phyloP scores from a whole-genome alignment of 1,140 invertebrate genomes.

The Orius laevigatus region DNA sequence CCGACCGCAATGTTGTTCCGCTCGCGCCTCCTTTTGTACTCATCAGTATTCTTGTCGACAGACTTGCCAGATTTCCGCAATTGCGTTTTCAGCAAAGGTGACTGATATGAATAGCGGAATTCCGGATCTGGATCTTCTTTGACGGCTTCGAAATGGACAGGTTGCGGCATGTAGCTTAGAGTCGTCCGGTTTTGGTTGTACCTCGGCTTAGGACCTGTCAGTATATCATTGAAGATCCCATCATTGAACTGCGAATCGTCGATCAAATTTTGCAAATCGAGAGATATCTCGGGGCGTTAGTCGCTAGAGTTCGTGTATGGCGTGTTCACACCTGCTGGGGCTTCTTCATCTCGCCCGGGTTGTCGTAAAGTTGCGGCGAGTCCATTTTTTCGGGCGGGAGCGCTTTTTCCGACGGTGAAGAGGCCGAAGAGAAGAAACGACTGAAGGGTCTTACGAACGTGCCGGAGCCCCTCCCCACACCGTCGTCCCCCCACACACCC shows the following conservation, averaged over 20 bases:
- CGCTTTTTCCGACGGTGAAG: no score
- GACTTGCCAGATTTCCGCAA: constrained; percentile 52
- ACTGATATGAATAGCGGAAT: constrained; percentile 33
- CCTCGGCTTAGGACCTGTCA: constrained; percentile 36
- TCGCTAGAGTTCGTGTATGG: constrained; percentile 47
- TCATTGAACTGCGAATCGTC: constrained; percentile 72
- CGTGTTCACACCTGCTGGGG: constrained; percentile 18
- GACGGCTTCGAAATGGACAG: constrained; percentile 58
- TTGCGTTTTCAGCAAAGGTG: constrained; percentile 24
- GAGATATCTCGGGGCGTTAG: constrained; percentile 69
- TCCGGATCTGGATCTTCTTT: constrained; percentile 73
- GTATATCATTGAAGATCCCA: constrained; percentile 66
- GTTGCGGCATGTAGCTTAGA: constrained; percentile 75
- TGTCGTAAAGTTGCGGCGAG: constrained; percentile 14
- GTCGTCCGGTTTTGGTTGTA: constrained; percentile 38
- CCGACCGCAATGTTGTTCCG: constrained; percentile 94
- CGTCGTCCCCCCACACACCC: no score
- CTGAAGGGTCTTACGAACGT: no score
- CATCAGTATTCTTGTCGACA: constrained; percentile 80
- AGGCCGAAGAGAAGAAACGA: no score
- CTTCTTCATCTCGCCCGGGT: constrained; percentile 7
- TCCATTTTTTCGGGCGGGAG: constrained; percentile 5
- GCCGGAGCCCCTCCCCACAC: no score
- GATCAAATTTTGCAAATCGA: constrained; percentile 75
- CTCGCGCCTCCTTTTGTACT: constrained; percentile 79